Evolutionary conservation across 1,140 invertebrate species (phyloP), one percentile per base, ranked within the genome.

Genomic region (Ceratoteleas bidentatus): DNA sequence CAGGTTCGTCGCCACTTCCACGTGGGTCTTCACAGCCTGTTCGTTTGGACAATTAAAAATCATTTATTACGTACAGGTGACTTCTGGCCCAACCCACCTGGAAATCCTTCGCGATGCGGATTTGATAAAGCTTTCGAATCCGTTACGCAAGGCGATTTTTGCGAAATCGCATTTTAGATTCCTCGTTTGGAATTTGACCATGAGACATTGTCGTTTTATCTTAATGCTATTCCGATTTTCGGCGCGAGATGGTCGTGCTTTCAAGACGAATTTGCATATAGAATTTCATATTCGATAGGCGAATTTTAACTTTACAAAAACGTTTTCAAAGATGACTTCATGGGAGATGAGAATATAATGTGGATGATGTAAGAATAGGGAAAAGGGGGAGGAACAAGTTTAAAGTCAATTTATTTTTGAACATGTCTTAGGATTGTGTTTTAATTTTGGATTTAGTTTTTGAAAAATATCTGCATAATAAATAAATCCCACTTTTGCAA

Each of bases 1-100:
- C 66, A 60, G 79, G 52, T 88, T 88, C 6, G 85, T 88, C 2
- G 78, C 74, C 16, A 80, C 70, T 58, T 88, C 83, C 5, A 84
- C 53, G 6, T 64, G 62, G 32, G 83, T 81, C 34, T 87, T 84
- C 10, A 81, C 54, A 3, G 64, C 56, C 84, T 86, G 34, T 40
- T 24, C 7, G n/a, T 62, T 49, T 10, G 34, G 5, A 45, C 11
- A n/a, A n/a, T n/a, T n/a, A 45, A 45, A 45, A 47, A 47, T 47
- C 6, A 6, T 38, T 40, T 40, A 40, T 40, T 40, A 40, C 36
- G 36, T 40, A 40, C 36, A 40, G 36, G 0, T 40, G 4, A 24
- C 4, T 24, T 4, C 24, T 24, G 24, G 24, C 24, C 24, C 24
- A 24, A 24, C 24, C 24, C 24, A 24, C 24, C 24, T 1, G 24